A percentile compares a stretch with the other conserved stretches of the same genome.
phyloP scores from a whole-genome alignment of 2,113 vertebrate genomes.

The Sinocyclocheilus grahami region DNA sequence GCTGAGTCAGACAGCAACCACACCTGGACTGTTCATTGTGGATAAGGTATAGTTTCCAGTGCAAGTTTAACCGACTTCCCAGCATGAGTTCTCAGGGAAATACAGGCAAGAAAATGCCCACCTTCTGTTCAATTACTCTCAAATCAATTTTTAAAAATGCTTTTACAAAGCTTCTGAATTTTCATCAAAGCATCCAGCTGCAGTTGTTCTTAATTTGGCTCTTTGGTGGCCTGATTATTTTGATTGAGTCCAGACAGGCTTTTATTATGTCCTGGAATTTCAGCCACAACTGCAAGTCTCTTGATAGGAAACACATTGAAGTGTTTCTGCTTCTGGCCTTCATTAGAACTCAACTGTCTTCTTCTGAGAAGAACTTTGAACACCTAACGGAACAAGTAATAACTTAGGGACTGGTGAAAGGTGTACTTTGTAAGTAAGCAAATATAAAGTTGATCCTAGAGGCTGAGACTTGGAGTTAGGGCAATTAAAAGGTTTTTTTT shows the following conservation, averaged over 20 bases:
- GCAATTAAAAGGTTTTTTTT: not conserved
- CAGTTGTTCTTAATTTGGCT: conserved; percentile 61
- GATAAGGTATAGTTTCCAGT: not conserved
- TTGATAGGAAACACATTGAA: conserved; percentile 75
- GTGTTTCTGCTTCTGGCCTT: conserved; percentile 58
- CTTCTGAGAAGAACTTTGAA: not conserved
- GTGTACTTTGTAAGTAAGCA: not conserved
- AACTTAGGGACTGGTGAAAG: not conserved
- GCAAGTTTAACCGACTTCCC: not conserved
- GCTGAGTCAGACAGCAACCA: not conserved
- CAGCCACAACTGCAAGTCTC: conserved; percentile 73
- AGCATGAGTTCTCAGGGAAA: conserved; percentile 27
- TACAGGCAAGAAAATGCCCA: conserved; percentile 22
- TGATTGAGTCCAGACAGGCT: conserved; percentile 73
- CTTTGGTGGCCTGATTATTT: conserved; percentile 59
- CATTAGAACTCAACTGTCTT: conserved; percentile 57
- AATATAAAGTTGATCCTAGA: not conserved
- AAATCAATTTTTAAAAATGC: conserved; percentile 37
- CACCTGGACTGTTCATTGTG: not conserved
- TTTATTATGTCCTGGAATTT: conserved; percentile 71
- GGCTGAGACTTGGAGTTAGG: not conserved
- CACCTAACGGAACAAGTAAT: not conserved
- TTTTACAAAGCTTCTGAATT: conserved; percentile 46
- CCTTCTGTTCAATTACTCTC: conserved; percentile 19
- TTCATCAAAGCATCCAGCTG: conserved; percentile 54